A percentile compares a stretch with the other conserved stretches of the same genome.
Conservation (phyloP, 2,888 invertebrate species). For the Platycheirus albimanus region DNA sequence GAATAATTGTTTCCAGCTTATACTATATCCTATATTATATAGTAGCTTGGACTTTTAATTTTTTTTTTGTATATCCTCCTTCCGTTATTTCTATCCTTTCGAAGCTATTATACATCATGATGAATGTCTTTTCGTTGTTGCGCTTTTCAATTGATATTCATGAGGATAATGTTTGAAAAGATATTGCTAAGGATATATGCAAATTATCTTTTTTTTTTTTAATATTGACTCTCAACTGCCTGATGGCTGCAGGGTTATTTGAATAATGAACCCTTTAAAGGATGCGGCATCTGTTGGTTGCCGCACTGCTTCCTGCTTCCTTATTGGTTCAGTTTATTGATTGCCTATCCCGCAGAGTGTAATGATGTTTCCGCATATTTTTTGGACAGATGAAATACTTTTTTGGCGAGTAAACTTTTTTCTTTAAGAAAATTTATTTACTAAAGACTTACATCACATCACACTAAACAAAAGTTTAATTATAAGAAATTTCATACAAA, state of each 20-base stretch:
- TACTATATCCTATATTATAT: no score
- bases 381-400: background rate
- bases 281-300: conserved; percentile 41
- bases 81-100: background rate
- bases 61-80: background rate
- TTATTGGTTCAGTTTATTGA: conserved; percentile 17
- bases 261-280: conserved; percentile 25
- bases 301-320: background rate
- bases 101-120: conserved; percentile 14
- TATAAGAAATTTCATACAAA: no score
- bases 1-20: conserved; percentile 54
- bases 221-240: conserved; percentile 34
- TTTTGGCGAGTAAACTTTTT: no score
- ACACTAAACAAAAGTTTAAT: no score
- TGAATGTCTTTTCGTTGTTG: conserved; percentile 58
- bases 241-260: conserved; percentile 23
- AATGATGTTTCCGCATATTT: background rate
- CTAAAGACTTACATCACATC: no score
- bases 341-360: background rate
- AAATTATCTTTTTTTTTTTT: conserved; percentile 21
- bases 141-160: conserved; percentile 69
- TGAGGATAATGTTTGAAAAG: conserved; percentile 55
- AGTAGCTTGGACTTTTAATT: background rate
- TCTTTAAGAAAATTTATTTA: no score
- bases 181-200: conserved; percentile 34